Evolutionary conservation across 2,888 invertebrate genomes (phyloP).

Genomic region (Himalopsyche tibetana): DNA sequence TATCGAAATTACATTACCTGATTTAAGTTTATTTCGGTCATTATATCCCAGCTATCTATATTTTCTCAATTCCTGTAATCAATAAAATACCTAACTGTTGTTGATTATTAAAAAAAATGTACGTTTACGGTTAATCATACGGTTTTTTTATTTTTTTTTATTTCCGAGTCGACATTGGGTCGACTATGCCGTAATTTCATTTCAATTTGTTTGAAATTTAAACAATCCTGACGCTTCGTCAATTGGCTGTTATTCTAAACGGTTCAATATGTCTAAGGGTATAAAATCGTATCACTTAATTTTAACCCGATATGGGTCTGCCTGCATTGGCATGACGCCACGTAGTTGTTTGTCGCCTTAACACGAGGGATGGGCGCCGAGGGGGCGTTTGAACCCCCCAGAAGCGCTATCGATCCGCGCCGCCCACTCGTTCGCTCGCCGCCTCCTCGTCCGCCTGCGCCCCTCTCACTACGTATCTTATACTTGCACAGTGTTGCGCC

Average conservation of each 20-base stretch:
- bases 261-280: background rate
- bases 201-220: background rate
- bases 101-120: no score
- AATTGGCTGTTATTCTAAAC: background rate
- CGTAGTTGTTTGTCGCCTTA: slow-evolving; percentile 60
- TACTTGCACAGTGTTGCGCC: slow-evolving; percentile 43
- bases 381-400: slow-evolving; percentile 51
- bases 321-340: slow-evolving; percentile 56
- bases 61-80: no score
- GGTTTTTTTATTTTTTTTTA: no score
- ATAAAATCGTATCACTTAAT: slow-evolving; percentile 44
- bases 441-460: slow-evolving; percentile 49
- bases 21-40: no score
- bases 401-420: slow-evolving; percentile 61
- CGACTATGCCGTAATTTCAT: background rate
- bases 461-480: slow-evolving; percentile 58
- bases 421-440: slow-evolving; percentile 57
- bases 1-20: no score
- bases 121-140: no score
- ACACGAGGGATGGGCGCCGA: slow-evolving; percentile 48
- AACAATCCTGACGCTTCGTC: background rate
- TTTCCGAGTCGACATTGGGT: background rate
- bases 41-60: no score
- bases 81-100: no score
- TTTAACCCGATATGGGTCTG: slow-evolving; percentile 57